Base-by-base conservation (phyloP, 2,888 invertebrate species). In the Euphydryas editha region DNA sequence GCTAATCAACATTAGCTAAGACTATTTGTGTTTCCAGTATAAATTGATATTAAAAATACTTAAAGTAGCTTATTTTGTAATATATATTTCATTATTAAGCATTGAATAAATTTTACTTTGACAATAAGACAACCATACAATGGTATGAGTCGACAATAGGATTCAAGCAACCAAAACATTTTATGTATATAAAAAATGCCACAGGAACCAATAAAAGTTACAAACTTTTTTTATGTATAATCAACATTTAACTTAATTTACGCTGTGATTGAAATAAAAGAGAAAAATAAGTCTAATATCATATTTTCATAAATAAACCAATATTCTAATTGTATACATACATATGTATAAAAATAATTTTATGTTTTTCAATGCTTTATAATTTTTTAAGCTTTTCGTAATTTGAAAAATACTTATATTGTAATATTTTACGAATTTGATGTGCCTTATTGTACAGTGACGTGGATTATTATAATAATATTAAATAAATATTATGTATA, bases 401-500 rank as follows among this genome's bases (percentile, higher is more conserved):
- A 51, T 51, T 51, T 18, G 20, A 13, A 21, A 49, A 21, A 10
- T 46, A 18, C 46, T 10, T 46, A n/a, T n/a, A 49, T 21, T 49
- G 6, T 49, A 21, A 51, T 24, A 15, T 51, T 51, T 51, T 54
- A 54, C 54, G 17, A 47, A 54, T 54, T 17, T 54, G 30, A 30
- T 36, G 54, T 54, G 54, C 54, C 54, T 54, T 54, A 54, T 36
- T 54, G 54, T 36, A 54, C 30, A 36, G 49, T 54, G 36, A 54
- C n/a, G 36, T 24, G 15, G n/a, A 47, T 30, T 10, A 54, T 36
- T 54, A 54, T 30, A 30, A 20, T 47, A 20, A 46, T 46, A 46
- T 18, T 20, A 13, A 54, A 54, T 54, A 54, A 54, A 54, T 0
- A 36, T 20, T 36, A 54, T 54, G 24, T 51, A n/a, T 51, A 20